Evolutionary conservation across 2,113 vertebrate genomes (phyloP).

Genomic region (Melanotaenia duboulayi): DNA sequence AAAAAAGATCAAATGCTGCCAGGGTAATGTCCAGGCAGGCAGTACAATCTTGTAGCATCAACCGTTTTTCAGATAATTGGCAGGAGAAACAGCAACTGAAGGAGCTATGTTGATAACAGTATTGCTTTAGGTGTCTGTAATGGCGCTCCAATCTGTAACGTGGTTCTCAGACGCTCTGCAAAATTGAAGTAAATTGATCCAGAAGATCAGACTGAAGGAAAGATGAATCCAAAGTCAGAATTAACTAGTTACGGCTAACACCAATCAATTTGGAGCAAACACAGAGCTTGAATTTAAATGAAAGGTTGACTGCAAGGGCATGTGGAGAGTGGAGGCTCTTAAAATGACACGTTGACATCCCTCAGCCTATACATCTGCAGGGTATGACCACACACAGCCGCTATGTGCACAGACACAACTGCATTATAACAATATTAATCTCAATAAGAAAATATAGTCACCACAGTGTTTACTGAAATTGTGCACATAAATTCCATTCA

Average conservation of each 20-base stretch:
- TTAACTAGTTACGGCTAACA: background rate
- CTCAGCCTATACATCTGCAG: background rate
- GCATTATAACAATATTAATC: no score
- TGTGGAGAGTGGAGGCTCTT: background rate
- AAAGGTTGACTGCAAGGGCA: background rate
- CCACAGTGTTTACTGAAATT: no score
- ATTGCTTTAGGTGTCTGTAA: slow-evolving; percentile 9
- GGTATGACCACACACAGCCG: background rate
- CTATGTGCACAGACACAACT: no score
- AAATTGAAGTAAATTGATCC: slow-evolving; percentile 24
- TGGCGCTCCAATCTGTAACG: slow-evolving; percentile 16
- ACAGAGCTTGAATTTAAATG: background rate
- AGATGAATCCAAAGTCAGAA: background rate
- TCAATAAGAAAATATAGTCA: no score
- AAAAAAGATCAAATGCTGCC: background rate
- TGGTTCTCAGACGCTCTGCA: slow-evolving; percentile 16
- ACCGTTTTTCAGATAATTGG: slow-evolving; percentile 15
- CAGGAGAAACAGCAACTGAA: slow-evolving; percentile 1
- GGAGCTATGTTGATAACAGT: background rate
- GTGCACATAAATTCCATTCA: no score
- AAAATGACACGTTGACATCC: background rate
- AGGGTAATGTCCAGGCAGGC: background rate
- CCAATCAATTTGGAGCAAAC: background rate
- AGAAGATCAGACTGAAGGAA: slow-evolving; percentile 4
- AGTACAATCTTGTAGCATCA: slow-evolving; percentile 10